Percentiles rank a stretch among this genome's conserved stretches.
Conservation (phyloP, 2,797 vertebrate genomes). For the Uromys caudimaculatus region DNA sequence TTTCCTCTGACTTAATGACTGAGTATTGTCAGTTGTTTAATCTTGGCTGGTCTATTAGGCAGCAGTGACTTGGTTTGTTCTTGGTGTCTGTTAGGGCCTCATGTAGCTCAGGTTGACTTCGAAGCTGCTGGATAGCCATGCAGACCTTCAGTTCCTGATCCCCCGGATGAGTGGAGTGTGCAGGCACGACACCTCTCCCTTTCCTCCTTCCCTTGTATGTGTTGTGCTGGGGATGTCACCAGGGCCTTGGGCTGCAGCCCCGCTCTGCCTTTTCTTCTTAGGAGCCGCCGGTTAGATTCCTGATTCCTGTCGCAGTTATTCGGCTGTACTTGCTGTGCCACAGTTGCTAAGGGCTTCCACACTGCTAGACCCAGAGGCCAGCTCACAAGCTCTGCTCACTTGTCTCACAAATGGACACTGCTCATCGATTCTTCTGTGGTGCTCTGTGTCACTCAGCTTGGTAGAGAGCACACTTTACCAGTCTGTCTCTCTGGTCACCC, state of each 20-base stretch:
- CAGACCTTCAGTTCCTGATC: background rate
- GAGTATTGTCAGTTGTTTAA: background rate
- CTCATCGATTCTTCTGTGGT: background rate
- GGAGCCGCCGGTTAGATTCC: background rate
- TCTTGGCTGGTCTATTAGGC: background rate
- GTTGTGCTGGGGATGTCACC: background rate
- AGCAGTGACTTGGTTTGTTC: background rate
- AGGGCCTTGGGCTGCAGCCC: background rate
- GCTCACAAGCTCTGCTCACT: background rate
- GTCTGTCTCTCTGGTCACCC: background rate
- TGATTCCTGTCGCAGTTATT: background rate
- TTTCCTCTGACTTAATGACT: background rate
- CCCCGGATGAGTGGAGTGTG: no score
- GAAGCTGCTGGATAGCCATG: background rate
- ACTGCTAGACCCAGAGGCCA: background rate
- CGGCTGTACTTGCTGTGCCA: background rate
- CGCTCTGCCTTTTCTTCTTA: background rate
- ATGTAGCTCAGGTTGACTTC: background rate
- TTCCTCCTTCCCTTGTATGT: background rate
- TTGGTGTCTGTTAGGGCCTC: background rate
- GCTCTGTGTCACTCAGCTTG: background rate
- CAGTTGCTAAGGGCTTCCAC: background rate
- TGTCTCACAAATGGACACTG: background rate
- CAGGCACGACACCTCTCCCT: background rate
- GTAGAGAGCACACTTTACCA: background rate